Conservation (phyloP, 2,888 invertebrate species). For the Abrostola tripartita region DNA sequence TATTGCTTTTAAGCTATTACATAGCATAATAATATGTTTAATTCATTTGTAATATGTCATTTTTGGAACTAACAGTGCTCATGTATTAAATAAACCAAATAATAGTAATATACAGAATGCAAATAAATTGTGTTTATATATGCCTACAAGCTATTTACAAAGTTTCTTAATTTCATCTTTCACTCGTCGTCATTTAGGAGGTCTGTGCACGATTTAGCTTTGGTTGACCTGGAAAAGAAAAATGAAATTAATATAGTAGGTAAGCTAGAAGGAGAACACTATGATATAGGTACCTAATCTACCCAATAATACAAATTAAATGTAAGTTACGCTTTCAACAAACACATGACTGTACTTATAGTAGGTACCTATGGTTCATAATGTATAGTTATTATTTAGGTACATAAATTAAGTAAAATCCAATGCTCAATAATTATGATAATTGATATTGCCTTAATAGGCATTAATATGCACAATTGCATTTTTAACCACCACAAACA, state of each 20-base stretch:
- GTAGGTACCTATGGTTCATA: no score
- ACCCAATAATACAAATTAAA: no score
- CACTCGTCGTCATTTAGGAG: conserved; percentile 89
- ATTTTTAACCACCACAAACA: no score
- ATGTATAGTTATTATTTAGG: no score
- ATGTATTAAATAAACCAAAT: conserved; percentile 27
- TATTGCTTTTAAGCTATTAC: conserved; percentile 45
- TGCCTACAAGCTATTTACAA: conserved; percentile 45
- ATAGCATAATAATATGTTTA: conserved; percentile 33
- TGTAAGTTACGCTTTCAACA: neutral
- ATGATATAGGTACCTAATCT: neutral
- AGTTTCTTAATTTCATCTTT: conserved; percentile 51
- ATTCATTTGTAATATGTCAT: conserved; percentile 27
- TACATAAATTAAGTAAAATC: no score
- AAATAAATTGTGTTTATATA: conserved; percentile 28
- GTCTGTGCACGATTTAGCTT: conserved; percentile 93
- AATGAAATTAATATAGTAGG: conserved; percentile 1
- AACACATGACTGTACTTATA: neutral
- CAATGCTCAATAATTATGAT: no score
- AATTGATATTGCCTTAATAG: no score
- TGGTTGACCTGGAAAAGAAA: conserved; percentile 89
- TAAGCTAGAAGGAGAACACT: neutral
- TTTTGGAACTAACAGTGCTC: conserved; percentile 44
- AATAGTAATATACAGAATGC: conserved; percentile 23
- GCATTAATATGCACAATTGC: no score